Conservation (phyloP, 2,113 vertebrate species). For the Blennius ocellaris region DNA sequence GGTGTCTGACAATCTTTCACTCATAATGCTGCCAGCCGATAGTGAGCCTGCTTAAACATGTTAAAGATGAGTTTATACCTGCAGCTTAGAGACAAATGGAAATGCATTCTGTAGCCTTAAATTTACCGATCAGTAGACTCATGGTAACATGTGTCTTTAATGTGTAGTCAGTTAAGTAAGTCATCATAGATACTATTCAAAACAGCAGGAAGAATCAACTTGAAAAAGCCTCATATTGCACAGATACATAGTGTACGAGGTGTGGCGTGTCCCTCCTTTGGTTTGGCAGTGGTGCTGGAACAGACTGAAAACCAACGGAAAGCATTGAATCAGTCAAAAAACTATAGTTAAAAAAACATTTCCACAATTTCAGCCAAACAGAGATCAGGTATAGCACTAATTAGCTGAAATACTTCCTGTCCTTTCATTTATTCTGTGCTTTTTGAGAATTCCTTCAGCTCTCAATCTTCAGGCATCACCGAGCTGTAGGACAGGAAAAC, state of each 20-base stretch:
- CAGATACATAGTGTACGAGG: conserved; percentile 98
- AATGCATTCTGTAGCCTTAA: too few relatives aligned
- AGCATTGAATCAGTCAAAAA: background rate
- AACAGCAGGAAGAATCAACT: background rate
- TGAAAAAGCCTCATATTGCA: conserved; percentile 86
- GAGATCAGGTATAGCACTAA: conserved; percentile 13
- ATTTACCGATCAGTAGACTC: too few relatives aligned
- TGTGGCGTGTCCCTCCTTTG: conserved; percentile 94
- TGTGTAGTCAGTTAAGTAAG: too few relatives aligned
- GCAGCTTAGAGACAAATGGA: too few relatives aligned
- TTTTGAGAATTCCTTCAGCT: conserved; percentile 28
- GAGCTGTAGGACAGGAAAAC: too few relatives aligned
- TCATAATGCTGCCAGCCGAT: conserved; percentile 3
- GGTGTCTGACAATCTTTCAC: conserved; percentile 3
- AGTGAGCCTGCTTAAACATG: background rate
- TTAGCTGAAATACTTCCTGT: conserved; percentile 9
- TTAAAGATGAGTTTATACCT: background rate
- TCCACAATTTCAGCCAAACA: background rate
- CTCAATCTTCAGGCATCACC: conserved; percentile 36
- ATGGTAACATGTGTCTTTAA: too few relatives aligned
- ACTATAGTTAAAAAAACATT: background rate
- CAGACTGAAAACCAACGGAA: conserved; percentile 81
- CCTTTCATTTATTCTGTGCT: conserved; percentile 3
- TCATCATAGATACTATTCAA: too few relatives aligned
- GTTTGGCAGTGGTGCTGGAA: conserved; percentile 96